Evolutionary conservation across 2,888 invertebrate genomes (phyloP), one percentile per base, ranked within the genome.

Genomic region (Ochropleura leucogaster): DNA sequence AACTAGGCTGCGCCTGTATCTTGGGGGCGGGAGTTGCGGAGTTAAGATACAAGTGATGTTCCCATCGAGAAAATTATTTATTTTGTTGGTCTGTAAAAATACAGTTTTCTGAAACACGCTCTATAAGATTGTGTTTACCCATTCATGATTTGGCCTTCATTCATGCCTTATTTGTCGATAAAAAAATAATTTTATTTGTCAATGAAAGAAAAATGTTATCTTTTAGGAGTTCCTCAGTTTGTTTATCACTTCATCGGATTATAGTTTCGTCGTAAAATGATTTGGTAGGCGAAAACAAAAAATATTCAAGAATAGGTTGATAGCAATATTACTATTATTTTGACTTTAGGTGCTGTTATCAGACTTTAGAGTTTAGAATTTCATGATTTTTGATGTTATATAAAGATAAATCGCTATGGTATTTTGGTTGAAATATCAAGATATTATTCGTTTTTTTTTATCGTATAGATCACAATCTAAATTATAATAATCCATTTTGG

Each of bases 221-320:
- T 20, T 57, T 57, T 46, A 16, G 18, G 16, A 46, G 30, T 16
- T 42, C 10, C 51, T 14, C 18, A 47, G 10, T 67, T 82, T 71
- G 16, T 71, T 64, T 77, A 67, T 46, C 9, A 59, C 42, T 71
- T 53, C 49, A 49, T 18, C 42, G 5, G n/a, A 65, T 64, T 53
- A 51, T 9, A 46, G n/a, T 44, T 47, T 12, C 1, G 30, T 60
- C n/a, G 2, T 53, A 55, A 79, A 83, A 73, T 20, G 8, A 69
- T 74, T 80, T 53, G 6, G 46, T 20, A 5, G 5, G 8, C 49
- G 14, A 69, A 57, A 83, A 71, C 53, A 66, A 69, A 55, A 63
- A 60, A n/a, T 47, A 55, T 68, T 51, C 18, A 55, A 55, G 3
- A 30, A 30, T 30, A 30, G 10, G 16, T 18, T 12, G 16, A 66